These are phyloP conservation scores for Bibio marci DNA, from an alignment of 2,888 invertebrate genomes.

Conservation along the genomic window DNA sequence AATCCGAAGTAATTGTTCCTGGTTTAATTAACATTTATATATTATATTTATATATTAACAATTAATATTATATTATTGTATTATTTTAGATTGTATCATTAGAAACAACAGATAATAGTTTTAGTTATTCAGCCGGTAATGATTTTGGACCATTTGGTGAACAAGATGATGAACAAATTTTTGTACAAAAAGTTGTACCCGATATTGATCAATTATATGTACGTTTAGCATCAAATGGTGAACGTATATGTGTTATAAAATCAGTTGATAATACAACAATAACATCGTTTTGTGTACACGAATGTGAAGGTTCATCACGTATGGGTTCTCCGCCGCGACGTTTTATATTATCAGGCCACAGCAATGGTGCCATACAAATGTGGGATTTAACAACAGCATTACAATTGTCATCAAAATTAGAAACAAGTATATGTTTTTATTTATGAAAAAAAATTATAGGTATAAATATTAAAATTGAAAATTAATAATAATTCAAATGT, in stretches of 20 bases:
- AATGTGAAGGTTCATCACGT: slow-evolving; percentile 90
- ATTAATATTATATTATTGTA: neutral
- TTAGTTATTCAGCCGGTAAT: slow-evolving; percentile 44
- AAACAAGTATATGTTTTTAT: slow-evolving; percentile 33
- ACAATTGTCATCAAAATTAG: slow-evolving; percentile 62
- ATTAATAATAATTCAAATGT: too few species aligned
- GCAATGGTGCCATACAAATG: slow-evolving; percentile 88
- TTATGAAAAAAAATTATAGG: neutral
- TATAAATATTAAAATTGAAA: too few species aligned
- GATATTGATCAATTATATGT: slow-evolving; percentile 92
- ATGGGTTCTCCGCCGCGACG: slow-evolving; percentile 79
- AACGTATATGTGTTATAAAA: slow-evolving; percentile 84
- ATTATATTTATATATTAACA: too few species aligned
- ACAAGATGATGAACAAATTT: slow-evolving; percentile 94
- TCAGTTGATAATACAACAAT: slow-evolving; percentile 89
- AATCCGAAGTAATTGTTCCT: too few species aligned
- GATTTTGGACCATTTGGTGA: slow-evolving; percentile 88
- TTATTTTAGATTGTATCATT: slow-evolving; percentile 21
- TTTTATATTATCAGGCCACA: slow-evolving; percentile 82
- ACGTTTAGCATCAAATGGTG: slow-evolving; percentile 85
- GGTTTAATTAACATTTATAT: too few species aligned
- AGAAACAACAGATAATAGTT: slow-evolving; percentile 45
- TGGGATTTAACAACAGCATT: slow-evolving; percentile 96
- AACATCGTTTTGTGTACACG: slow-evolving; percentile 91
- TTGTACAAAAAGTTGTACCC: slow-evolving; percentile 94